Percentiles rank a stretch among this genome's conserved stretches.
Conservation (phyloP, 2,113 vertebrate genomes). For the Myocastor coypus region DNA sequence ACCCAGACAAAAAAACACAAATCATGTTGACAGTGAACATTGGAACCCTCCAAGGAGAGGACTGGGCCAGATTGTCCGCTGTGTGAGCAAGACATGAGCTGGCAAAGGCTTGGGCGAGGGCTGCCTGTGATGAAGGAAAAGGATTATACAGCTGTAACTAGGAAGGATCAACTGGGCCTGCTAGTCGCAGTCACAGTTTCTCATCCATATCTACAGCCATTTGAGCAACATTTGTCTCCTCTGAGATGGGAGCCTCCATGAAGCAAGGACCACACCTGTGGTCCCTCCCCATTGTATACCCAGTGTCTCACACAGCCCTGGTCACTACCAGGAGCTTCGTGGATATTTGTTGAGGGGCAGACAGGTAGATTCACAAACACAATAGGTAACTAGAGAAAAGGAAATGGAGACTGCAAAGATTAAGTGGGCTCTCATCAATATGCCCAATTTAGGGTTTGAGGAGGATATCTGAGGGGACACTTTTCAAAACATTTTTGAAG, state of each 20-base stretch:
- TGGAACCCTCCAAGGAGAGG: background rate
- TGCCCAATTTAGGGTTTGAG: background rate
- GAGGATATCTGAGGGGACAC: background rate
- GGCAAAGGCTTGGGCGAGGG: background rate
- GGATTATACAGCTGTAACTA: background rate
- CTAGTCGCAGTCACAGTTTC: background rate
- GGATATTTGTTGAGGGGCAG: background rate
- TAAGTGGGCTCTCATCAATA: background rate
- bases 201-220: background rate
- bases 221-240: background rate
- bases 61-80: background rate
- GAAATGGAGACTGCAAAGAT: background rate
- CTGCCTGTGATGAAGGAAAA: background rate
- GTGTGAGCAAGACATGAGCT: background rate
- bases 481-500: background rate
- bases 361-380: background rate
- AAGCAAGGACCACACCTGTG: background rate
- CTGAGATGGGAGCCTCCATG: background rate
- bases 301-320: background rate
- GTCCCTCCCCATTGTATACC: accelerated
- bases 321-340: background rate
- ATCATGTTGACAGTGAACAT: background rate
- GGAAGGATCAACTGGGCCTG: background rate
- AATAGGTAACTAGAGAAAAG: background rate
- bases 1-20: no score